Evolutionary conservation across 2,113 vertebrate species (phyloP).

Genomic region (Todiramphus saurophagus): DNA sequence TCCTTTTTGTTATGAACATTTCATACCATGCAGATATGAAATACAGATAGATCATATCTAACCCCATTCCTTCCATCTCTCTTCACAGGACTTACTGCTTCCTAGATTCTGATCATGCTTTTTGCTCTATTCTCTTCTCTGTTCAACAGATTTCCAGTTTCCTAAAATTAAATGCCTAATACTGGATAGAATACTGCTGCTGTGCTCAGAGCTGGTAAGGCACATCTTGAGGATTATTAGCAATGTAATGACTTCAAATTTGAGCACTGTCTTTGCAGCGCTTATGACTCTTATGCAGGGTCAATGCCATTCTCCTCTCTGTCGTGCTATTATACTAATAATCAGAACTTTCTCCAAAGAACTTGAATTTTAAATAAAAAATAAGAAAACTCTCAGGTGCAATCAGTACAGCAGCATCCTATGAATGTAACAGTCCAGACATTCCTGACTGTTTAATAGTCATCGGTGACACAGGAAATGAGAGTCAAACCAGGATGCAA

Average conservation of each 20-base stretch:
- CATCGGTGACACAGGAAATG: background rate
- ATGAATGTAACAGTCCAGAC: background rate
- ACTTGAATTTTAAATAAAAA: background rate
- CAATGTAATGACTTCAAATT: background rate
- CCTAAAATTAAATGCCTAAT: background rate
- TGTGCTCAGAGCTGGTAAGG: background rate
- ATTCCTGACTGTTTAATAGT: background rate
- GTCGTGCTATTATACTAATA: background rate
- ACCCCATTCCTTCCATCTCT: background rate
- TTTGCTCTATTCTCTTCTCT: background rate
- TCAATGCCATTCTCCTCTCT: background rate
- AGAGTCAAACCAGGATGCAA: background rate
- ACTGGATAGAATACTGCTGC: background rate
- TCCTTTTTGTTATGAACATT: background rate
- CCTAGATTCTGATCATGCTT: background rate
- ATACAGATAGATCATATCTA: background rate
- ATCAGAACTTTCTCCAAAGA: background rate
- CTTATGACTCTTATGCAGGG: background rate
- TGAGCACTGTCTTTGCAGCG: background rate
- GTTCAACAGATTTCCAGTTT: constrained; percentile 9
- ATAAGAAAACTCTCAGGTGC: background rate
- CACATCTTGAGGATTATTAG: background rate
- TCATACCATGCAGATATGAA: background rate
- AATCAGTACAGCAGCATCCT: background rate
- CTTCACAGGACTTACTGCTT: background rate